A percentile compares a stretch with the other conserved stretches of the same genome.
phyloP scores from a whole-genome alignment of 2,797 vertebrate species.

The Pseudomugil tenellus region DNA sequence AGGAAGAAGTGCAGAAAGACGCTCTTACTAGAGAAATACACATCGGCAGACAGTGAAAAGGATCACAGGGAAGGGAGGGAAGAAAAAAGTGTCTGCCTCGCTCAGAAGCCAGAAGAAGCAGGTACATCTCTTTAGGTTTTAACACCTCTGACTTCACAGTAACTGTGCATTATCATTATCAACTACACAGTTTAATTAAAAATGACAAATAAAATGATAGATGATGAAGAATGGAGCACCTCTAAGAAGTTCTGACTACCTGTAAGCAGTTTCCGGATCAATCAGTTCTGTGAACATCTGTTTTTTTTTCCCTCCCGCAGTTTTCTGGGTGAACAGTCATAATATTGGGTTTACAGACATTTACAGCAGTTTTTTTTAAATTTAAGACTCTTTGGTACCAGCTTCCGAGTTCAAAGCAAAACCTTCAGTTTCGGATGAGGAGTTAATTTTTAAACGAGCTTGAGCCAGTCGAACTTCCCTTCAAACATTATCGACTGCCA shows the following conservation, averaged over 20 bases:
- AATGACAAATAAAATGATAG: slow-evolving; percentile 4
- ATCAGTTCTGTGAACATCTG: slow-evolving; percentile 20
- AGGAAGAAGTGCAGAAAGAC: too few species aligned
- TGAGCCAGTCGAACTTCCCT: not conserved
- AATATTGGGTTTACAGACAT: slow-evolving; percentile 17
- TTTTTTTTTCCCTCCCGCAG: slow-evolving; percentile 9
- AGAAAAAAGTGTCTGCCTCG: too few species aligned
- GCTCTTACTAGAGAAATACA: too few species aligned
- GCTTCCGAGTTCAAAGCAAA: slow-evolving; percentile 34
- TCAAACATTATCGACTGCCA: slow-evolving; percentile 42
- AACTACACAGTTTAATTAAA: not conserved
- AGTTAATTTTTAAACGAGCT: slow-evolving; percentile 46
- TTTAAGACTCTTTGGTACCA: slow-evolving; percentile 26
- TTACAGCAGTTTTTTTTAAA: slow-evolving; percentile 13
- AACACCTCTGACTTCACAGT: too few species aligned
- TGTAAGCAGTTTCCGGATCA: slow-evolving; percentile 8
- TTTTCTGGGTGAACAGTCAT: slow-evolving; percentile 21
- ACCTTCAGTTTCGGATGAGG: slow-evolving; percentile 23
- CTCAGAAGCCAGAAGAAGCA: too few species aligned
- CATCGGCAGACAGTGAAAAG: too few species aligned
- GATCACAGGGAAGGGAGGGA: too few species aligned
- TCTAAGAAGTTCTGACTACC: not conserved
- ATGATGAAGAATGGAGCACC: not conserved
- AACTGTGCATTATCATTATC: too few species aligned
- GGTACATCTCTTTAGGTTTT: too few species aligned